Evolutionary conservation across 2,113 vertebrate species (phyloP).

Genomic region (Vulpes ferrilata): DNA sequence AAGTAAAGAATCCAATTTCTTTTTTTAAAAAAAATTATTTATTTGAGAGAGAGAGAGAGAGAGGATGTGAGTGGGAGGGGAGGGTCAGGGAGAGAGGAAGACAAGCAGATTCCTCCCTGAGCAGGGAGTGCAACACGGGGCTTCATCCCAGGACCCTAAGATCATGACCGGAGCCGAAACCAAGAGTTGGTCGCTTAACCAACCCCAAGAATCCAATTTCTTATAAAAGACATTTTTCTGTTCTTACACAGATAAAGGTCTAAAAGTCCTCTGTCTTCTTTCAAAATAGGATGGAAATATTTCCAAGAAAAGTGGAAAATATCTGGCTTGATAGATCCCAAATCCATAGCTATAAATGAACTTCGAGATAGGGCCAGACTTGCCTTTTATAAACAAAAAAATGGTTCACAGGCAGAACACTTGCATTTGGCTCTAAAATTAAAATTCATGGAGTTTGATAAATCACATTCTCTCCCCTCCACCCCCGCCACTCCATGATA

Average conservation of each 20-base stretch:
- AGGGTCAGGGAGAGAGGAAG: neutral
- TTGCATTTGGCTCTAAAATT: slow-evolving; percentile 67
- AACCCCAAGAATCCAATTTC: neutral
- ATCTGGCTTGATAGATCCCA: slow-evolving; percentile 3
- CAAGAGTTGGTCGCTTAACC: neutral
- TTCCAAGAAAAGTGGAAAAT: slow-evolving; percentile 54
- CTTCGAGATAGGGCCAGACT: slow-evolving; percentile 52
- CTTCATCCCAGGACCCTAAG: too few relatives aligned
- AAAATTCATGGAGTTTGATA: slow-evolving; percentile 49
- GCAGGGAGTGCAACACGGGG: too few relatives aligned
- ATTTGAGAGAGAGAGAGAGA: neutral
- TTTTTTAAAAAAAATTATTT: too few relatives aligned
- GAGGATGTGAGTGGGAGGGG: neutral
- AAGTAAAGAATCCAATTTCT: neutral
- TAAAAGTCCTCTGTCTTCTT: slow-evolving; percentile 32
- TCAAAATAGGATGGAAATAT: slow-evolving; percentile 61
- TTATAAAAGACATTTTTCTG: neutral
- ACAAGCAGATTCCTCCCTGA: neutral
- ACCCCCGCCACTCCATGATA: neutral
- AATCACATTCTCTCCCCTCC: neutral
- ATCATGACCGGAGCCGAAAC: neutral
- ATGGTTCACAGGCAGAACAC: slow-evolving; percentile 3
- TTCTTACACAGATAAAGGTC: neutral
- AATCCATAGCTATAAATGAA: slow-evolving; percentile 64
- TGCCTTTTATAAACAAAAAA: slow-evolving; percentile 66